These are phyloP conservation scores for Oncorhynchus kisutch DNA, from an alignment of 2,113 vertebrate genomes.

Conservation along the genomic window DNA sequence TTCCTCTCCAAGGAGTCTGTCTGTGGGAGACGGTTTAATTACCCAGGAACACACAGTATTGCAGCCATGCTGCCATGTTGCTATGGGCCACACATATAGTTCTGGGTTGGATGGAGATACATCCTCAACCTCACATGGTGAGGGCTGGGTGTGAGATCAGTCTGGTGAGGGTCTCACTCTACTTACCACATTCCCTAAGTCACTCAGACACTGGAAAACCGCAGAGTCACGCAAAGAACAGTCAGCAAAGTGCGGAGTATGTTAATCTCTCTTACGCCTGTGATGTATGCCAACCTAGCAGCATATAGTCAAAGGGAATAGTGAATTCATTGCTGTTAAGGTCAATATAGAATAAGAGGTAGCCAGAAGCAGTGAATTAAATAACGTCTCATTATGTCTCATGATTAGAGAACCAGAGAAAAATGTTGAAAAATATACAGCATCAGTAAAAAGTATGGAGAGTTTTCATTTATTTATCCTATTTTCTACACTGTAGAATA, in stretches of 20 bases:
- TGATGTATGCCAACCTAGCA: neutral
- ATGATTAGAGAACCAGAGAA: neutral
- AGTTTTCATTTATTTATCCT: too few species aligned
- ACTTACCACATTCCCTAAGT: neutral
- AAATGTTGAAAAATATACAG: too few species aligned
- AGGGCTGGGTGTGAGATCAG: neutral
- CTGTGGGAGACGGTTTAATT: neutral
- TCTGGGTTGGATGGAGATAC: neutral
- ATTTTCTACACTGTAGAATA: too few species aligned
- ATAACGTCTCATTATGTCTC: neutral
- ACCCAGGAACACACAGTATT: neutral
- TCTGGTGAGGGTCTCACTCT: neutral
- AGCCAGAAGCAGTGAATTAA: neutral
- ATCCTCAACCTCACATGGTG: neutral
- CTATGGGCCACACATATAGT: neutral
- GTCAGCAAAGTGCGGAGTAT: too few species aligned
- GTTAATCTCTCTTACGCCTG: neutral
- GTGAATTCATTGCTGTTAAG: neutral
- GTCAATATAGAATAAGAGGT: neutral
- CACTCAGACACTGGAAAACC: neutral
- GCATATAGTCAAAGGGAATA: neutral
- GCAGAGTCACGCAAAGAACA: neutral
- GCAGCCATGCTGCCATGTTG: neutral
- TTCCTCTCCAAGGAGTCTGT: neutral
- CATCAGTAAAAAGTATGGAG: too few species aligned